A percentile compares a stretch with the other conserved stretches of the same genome.
Conservation (phyloP, 2,113 vertebrate species). For the Oncorhynchus masou region DNA sequence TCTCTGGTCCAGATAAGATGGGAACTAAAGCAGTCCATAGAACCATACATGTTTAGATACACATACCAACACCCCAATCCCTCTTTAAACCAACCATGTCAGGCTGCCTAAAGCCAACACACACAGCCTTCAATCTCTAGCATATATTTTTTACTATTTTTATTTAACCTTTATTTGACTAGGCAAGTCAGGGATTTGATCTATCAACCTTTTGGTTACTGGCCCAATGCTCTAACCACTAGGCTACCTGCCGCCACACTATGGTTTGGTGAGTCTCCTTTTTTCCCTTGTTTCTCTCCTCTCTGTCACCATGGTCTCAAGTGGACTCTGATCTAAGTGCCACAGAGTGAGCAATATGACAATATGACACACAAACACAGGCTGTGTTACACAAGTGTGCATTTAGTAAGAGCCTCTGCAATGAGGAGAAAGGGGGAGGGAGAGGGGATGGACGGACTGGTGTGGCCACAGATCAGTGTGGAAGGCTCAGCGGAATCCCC, state of each 20-base stretch:
- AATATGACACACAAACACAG: constrained; percentile 3
- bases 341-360: constrained; percentile 40
- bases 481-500: not conserved
- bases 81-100: no score
- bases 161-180: no score
- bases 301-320: constrained; percentile 33
- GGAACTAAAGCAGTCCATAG: not conserved
- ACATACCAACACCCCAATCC: not conserved
- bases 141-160: no score
- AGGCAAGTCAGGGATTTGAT: no score
- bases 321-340: constrained; percentile 30
- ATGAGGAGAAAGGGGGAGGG: not conserved
- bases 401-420: not conserved
- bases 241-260: no score
- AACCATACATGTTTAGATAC: not conserved
- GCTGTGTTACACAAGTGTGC: not conserved
- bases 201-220: no score
- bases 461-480: constrained; percentile 24
- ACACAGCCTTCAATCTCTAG: no score
- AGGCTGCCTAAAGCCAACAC: no score
- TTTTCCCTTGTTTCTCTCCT: not conserved
- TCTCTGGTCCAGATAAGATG: no score
- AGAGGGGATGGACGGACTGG: not conserved
- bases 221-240: no score
- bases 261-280: not conserved